A percentile compares a stretch with the other conserved stretches of the same genome.
These are phyloP conservation scores for Epistrophella euchroma DNA, from an alignment of 2,888 invertebrate genomes.

Conservation along the genomic window DNA sequence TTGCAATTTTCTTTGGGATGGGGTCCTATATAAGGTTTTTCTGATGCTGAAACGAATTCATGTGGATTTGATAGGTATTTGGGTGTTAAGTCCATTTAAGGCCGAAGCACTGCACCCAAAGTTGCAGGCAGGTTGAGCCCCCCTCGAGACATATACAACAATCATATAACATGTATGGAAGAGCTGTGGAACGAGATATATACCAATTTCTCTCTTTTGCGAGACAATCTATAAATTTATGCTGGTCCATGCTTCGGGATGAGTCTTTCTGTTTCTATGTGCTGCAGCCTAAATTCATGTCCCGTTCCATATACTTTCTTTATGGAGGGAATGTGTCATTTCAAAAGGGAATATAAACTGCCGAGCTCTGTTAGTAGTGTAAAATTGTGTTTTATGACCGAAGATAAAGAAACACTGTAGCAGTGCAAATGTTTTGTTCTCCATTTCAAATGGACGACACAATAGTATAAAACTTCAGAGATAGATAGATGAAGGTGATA, in stretches of 20 bases:
- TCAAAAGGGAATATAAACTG: slow-evolving; percentile 31
- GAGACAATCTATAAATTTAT: slow-evolving; percentile 72
- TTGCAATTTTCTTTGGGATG: slow-evolving; percentile 39
- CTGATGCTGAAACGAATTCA: slow-evolving; percentile 25
- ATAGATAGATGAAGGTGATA: slow-evolving; percentile 60
- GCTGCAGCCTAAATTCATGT: slow-evolving; percentile 69
- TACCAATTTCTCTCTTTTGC: slow-evolving; percentile 46
- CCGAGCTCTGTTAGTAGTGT: slow-evolving; percentile 36
- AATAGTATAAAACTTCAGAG: slow-evolving; percentile 32
- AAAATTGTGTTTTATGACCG: slow-evolving; percentile 75
- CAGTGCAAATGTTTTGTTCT: slow-evolving; percentile 68
- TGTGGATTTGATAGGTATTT: slow-evolving; percentile 44
- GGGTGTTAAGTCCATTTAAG: slow-evolving; percentile 53
- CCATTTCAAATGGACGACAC: slow-evolving; percentile 62
- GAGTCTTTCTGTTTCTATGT: slow-evolving; percentile 15
- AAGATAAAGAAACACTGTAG: slow-evolving; percentile 71
- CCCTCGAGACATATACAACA: slow-evolving; percentile 26
- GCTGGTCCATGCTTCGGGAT: slow-evolving; percentile 36
- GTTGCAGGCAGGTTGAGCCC: background rate
- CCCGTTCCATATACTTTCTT: slow-evolving; percentile 26
- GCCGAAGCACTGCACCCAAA: background rate
- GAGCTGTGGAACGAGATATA: slow-evolving; percentile 10
- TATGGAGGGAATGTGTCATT: slow-evolving; percentile 48
- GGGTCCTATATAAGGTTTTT: slow-evolving; percentile 35
- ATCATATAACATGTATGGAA: slow-evolving; percentile 15